Evolutionary conservation across 1,140 invertebrate species (phyloP), one percentile per base, ranked within the genome.

Genomic region (Rhopalosiphum padi): DNA sequence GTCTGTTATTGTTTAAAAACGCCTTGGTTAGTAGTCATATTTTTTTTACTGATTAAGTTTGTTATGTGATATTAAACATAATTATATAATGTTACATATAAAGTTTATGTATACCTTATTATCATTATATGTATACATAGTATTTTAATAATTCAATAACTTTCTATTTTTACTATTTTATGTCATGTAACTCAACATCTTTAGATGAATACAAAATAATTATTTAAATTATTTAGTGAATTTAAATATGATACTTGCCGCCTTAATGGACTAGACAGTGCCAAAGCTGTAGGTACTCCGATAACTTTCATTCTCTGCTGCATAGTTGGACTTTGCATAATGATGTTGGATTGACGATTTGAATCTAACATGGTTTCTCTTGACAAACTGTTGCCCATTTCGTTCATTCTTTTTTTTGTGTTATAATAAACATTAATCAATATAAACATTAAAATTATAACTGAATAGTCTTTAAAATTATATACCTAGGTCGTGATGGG

Each of bases 261-360:
- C 96, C 97, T 96, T 94, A 98, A 97, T 93, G 97, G 97, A 96
- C 97, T 98, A 95, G 97, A 97, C 96, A 98, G 96, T 37, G 98
- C 97, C 51, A 98, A 96, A 37, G 98, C 98, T 94, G 98, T 98
- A 25, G 98, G 97, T 94, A 98, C 98, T 85, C 98, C 98, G 68
- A 98, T 96, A 93, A 97, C 97, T 95, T 98, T 98, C 94, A 98
- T 98, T 94, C 98, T 96, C 95, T 98, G 98, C 95, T 98, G 98
- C 97, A 98, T 97, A 51, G 97, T 98, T 55, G 98, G 98, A 94
- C 97, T 97, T 8, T 97, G 97, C 60, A 95, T 95, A 30, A 86
- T 82, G 21, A 93, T 86, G 93, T 95, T 95, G 89, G 95, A 95
- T 90, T 95, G 95, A 93, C 95, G 94, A 90, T 94, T 95, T 94